A percentile compares a stretch with the other conserved stretches of the same genome.
Conservation (phyloP, 2,888 invertebrate species). For the Rhamnusium bicolor region DNA sequence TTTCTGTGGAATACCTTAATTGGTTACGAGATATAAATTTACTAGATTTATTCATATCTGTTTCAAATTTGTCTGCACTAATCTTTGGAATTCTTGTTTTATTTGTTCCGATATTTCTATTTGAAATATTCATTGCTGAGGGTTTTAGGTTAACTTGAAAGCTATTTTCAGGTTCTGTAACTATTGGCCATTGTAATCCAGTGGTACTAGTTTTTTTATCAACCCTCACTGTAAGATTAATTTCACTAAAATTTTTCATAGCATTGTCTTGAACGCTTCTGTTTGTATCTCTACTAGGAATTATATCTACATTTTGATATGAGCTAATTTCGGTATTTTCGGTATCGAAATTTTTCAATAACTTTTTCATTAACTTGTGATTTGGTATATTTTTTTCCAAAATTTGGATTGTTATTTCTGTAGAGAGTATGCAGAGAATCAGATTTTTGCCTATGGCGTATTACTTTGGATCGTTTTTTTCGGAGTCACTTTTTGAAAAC, state of each 20-base stretch:
- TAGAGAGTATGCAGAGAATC: slow-evolving; percentile 49
- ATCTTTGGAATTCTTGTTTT: slow-evolving; percentile 33
- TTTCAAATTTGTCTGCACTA: neutral
- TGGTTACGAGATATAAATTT: neutral
- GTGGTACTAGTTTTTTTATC: slow-evolving; percentile 47
- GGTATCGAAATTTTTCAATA: slow-evolving; percentile 49
- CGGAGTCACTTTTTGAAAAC: slow-evolving; percentile 47
- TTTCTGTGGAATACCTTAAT: neutral
- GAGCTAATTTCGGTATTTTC: slow-evolving; percentile 5
- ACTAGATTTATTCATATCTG: neutral
- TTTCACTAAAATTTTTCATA: neutral
- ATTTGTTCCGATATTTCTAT: neutral
- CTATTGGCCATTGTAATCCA: slow-evolving; percentile 37
- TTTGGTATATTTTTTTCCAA: slow-evolving; percentile 57
- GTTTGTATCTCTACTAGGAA: slow-evolving; percentile 37
- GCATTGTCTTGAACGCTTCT: neutral
- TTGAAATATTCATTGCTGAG: slow-evolving; percentile 6
- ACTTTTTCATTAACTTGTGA: slow-evolving; percentile 57
- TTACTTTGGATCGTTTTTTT: slow-evolving; percentile 16
- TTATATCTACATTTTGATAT: slow-evolving; percentile 27
- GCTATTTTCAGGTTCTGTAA: neutral
- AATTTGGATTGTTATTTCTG: slow-evolving; percentile 43
- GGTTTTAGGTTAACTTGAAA: neutral
- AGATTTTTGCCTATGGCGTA: neutral
- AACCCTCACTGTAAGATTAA: slow-evolving; percentile 18